Base-by-base conservation (phyloP, 2,797 vertebrate species). In the Podargus strigoides region DNA sequence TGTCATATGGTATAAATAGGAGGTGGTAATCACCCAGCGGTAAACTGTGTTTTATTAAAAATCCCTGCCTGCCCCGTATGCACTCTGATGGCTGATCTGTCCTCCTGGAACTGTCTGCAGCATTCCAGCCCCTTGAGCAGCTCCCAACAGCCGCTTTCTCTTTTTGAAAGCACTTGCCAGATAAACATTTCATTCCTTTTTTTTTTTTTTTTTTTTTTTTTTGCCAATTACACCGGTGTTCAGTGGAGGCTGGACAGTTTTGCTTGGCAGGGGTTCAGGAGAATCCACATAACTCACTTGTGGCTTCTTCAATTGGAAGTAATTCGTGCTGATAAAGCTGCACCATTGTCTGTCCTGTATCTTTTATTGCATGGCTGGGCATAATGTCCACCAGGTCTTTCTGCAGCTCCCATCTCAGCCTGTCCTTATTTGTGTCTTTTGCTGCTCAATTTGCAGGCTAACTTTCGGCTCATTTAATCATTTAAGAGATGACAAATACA, bases 221-320 rank as follows among this genome's bases (percentile, higher is more conserved):
- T 2, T 36, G 49, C 34, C 50, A 77, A 1, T 96, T 93, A 82
- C 66, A 37, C 77, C 3, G 8, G 63, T 75, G 59, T 90, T 93
- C 72, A 63, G 85, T 4, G 1, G 69, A 58, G 80, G 39, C 62
- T 0, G 26, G 74, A 81, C 19, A 36, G 86, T 85, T 96, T 93
- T 93, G 69, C 82, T 95, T 96, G 95, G 85, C 92, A 78, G 85
- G 42, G 69, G 10, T 85, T 96, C 94, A 90, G 91, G 70, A 78
- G 50, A 73, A 97, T 93, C 50, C 55, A 7, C 28, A 10, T 91
- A 87, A 91, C 69, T 96, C 69, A 23, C 44, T 84, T 13, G 6
- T 60, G 85, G 39, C 85, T 80, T 83, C 69, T 88, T 3, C 3
- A 10, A 62, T 28, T 78, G 83, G 68, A 78, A 93, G 73, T 62